Percentiles rank a stretch among this genome's conserved stretches.
phyloP scores from a whole-genome alignment of 2,113 vertebrate genomes.

The Carassius gibelio region DNA sequence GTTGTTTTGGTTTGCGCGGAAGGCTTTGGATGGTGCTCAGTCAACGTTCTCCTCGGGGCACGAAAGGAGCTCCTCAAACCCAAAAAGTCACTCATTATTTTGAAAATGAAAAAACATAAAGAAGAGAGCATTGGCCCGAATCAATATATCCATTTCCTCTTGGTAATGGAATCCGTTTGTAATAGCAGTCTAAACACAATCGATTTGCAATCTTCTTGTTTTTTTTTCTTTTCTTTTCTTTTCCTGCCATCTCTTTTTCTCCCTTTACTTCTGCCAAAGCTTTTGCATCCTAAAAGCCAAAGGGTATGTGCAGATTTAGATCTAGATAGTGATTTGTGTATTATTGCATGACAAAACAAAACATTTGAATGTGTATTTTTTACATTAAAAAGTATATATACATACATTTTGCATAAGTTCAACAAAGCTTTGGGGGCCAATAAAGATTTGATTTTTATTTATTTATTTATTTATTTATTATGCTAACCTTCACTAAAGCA shows the following conservation, averaged over 20 bases:
- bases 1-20: slow-evolving; percentile 47
- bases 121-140: slow-evolving; percentile 35
- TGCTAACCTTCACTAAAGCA: background rate
- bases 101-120: slow-evolving; percentile 44
- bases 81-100: slow-evolving; percentile 43
- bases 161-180: slow-evolving; percentile 48
- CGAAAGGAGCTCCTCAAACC: slow-evolving; percentile 24
- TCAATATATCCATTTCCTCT: slow-evolving; percentile 51
- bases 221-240: slow-evolving; percentile 7
- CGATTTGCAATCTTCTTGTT: slow-evolving; percentile 43
- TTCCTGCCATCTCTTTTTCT: background rate
- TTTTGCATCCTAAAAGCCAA: background rate
- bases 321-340: no score
- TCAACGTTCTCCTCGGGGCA: slow-evolving; percentile 25
- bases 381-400: no score
- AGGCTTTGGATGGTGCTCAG: slow-evolving; percentile 29
- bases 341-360: background rate
- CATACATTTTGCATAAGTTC: background rate
- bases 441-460: background rate
- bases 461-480: background rate
- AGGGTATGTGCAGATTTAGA: background rate
- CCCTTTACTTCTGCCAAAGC: background rate
- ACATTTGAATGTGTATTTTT: background rate
- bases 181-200: slow-evolving; percentile 39
- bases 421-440: background rate